Percentiles rank a stretch among this genome's conserved stretches.
Conservation (phyloP, 2,888 invertebrate genomes). For the Lepidocyrtoides sp. region DNA sequence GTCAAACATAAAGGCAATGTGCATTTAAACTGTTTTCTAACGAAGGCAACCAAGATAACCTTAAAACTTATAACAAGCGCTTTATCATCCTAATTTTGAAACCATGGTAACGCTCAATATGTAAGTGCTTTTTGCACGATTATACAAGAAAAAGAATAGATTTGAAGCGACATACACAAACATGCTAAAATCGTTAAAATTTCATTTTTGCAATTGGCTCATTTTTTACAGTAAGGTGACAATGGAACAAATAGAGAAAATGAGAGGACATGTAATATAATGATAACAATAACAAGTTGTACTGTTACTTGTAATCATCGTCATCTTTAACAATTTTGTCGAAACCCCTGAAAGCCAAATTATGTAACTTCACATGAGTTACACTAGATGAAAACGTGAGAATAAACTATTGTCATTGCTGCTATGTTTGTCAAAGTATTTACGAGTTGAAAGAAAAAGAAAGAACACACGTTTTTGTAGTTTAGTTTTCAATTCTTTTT, state of each 20-base stretch:
- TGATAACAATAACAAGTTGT: constrained; percentile 44
- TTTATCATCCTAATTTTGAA: constrained; percentile 29
- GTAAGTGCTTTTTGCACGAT: constrained; percentile 1
- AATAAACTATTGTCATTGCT: too few species aligned
- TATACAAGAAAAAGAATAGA: constrained; percentile 7
- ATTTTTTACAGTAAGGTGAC: constrained; percentile 60
- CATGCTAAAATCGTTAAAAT: constrained; percentile 55
- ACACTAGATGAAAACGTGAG: constrained; percentile 62
- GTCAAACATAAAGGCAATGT: too few species aligned
- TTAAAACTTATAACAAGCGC: too few species aligned
- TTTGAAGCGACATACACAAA: neutral
- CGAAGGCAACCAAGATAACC: too few species aligned
- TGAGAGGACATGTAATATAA: constrained; percentile 41
- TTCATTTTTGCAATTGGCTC: constrained; percentile 66
- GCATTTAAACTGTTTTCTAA: too few species aligned
- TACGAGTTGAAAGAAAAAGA: constrained; percentile 46
- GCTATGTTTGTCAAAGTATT: constrained; percentile 46
- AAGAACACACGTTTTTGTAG: too few species aligned
- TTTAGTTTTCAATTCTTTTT: neutral
- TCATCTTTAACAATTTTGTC: constrained; percentile 14
- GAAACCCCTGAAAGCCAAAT: constrained; percentile 16
- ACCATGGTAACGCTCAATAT: neutral
- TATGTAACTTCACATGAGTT: constrained; percentile 13
- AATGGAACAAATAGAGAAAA: constrained; percentile 56
- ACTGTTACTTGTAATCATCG: constrained; percentile 15